phyloP scores from a whole-genome alignment of 2,113 vertebrate species.

The Mobula birostris region DNA sequence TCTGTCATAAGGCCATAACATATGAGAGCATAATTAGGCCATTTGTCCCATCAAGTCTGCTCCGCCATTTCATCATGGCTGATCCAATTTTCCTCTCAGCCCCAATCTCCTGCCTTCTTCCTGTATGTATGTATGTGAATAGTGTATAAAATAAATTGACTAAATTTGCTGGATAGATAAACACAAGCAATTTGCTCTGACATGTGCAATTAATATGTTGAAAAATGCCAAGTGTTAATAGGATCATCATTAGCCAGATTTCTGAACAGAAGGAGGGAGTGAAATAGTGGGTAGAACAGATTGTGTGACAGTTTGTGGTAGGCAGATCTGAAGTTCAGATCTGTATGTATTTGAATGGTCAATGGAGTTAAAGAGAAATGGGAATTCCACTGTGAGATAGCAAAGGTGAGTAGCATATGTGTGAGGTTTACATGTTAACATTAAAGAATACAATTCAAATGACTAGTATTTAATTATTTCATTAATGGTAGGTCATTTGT shows the following conservation, averaged over 20 bases:
- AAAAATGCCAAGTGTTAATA: constrained; percentile 23
- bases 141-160: background rate
- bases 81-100: no score
- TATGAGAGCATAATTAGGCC: no score
- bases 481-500: background rate
- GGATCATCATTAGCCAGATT: background rate
- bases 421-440: background rate
- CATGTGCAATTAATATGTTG: background rate
- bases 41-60: no score
- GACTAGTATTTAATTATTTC: background rate
- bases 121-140: no score
- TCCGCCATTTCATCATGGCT: no score
- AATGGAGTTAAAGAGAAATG: background rate
- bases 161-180: background rate
- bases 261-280: background rate
- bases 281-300: background rate
- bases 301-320: constrained; percentile 12
- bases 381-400: background rate
- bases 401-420: background rate
- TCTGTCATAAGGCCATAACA: no score
- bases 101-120: no score
- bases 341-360: background rate
- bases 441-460: background rate
- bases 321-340: background rate
- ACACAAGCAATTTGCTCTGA: background rate